These are phyloP conservation scores for Brevimyrus niger DNA, from an alignment of 2,113 vertebrate genomes.

Conservation along the genomic window DNA sequence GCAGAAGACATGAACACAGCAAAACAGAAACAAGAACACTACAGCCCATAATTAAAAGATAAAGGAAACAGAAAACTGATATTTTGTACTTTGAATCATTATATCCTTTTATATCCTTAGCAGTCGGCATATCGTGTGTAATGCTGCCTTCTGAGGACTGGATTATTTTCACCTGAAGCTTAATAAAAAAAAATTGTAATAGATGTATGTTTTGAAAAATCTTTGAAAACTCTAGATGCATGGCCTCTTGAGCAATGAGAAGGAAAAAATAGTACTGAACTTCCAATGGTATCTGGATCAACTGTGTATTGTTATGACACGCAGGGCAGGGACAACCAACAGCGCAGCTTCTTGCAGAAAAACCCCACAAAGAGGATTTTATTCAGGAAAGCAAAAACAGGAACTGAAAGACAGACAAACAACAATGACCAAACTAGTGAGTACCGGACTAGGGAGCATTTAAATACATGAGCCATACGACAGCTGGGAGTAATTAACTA, in stretches of 20 bases:
- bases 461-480: no score
- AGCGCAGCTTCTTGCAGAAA: no score
- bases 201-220: neutral
- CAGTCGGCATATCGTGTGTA: neutral
- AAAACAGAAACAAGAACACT: neutral
- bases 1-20: neutral
- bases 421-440: no score
- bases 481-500: no score
- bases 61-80: neutral
- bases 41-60: neutral
- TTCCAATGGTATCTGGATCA: neutral
- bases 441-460: no score
- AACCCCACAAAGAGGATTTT: no score
- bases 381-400: no score
- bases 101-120: neutral
- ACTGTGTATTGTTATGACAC: no score
- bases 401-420: no score
- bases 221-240: neutral
- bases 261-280: neutral
- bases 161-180: neutral
- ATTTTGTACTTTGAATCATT: neutral
- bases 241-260: no score
- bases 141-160: neutral
- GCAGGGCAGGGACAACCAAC: no score
- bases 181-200: neutral